Conservation (phyloP, 2,888 invertebrate species). For the Brachycybe producta region DNA sequence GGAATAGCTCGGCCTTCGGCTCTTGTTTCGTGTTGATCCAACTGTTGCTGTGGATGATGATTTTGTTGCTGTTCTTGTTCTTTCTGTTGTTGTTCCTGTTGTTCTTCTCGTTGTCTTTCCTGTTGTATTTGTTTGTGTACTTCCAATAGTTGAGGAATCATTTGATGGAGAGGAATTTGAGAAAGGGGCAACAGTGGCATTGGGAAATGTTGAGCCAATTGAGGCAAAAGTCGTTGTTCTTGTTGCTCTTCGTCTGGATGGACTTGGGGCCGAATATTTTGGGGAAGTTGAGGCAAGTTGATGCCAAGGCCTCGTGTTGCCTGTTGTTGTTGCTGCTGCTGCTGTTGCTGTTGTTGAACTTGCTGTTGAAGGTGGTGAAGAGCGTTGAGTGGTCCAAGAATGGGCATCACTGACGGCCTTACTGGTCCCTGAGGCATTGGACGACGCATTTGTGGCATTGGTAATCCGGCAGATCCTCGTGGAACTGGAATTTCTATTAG, state of each 20-base stretch:
- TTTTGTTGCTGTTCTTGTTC: conserved; percentile 5
- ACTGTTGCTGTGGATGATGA: conserved; percentile 4
- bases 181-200: conserved; percentile 2
- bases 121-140: conserved; percentile 16
- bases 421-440: background rate
- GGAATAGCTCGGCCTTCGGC: conserved; percentile 5
- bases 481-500: conserved; percentile 15
- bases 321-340: background rate
- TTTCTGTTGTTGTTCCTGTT: background rate
- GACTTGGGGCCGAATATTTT: background rate
- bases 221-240: background rate
- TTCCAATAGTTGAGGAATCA: conserved; percentile 13
- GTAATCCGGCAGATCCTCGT: too few relatives aligned
- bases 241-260: background rate
- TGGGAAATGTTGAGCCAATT: background rate
- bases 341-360: background rate
- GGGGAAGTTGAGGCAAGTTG: background rate
- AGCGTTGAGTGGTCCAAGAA: background rate
- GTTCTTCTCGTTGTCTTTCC: conserved; percentile 6
- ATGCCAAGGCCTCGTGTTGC: background rate
- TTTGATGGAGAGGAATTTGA: conserved; percentile 4
- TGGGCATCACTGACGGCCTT: background rate
- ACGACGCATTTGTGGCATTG: too few relatives aligned
- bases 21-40: background rate
- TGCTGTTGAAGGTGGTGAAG: background rate